Conservation (phyloP, 2,888 invertebrate genomes). For the Spatulosminthurus flaviceps region DNA sequence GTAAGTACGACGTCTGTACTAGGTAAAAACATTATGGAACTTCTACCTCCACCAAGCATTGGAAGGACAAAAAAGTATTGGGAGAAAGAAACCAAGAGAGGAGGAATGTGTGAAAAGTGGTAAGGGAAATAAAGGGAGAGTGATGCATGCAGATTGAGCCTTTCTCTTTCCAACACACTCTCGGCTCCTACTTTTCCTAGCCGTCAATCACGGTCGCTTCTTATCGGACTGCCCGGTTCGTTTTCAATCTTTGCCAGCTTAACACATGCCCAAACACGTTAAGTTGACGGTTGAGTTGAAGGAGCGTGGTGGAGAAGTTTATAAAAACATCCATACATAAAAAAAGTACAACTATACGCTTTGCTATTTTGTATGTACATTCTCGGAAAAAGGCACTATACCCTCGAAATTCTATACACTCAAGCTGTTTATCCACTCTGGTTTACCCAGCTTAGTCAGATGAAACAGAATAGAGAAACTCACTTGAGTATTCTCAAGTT, state of each 20-base stretch:
- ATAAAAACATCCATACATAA: conserved; percentile 23
- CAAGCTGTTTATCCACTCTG: not conserved
- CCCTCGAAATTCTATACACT: too few relatives aligned
- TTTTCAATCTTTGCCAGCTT: conserved; percentile 42
- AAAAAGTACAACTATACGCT: too few relatives aligned
- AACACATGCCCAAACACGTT: conserved; percentile 30
- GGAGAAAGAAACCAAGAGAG: not conserved
- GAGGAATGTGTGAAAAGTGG: not conserved
- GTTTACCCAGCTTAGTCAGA: not conserved
- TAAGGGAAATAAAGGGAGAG: not conserved
- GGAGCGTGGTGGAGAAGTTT: conserved; percentile 6
- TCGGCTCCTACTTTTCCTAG: not conserved
- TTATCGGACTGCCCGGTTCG: conserved; percentile 41
- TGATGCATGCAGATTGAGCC: conserved; percentile 33
- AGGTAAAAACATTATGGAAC: too few relatives aligned
- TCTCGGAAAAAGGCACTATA: too few relatives aligned
- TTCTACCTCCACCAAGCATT: too few relatives aligned
- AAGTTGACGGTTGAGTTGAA: conserved; percentile 1
- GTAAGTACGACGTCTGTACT: too few relatives aligned
- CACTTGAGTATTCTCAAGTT: not conserved
- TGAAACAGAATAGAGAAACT: not conserved
- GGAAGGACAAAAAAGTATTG: too few relatives aligned
- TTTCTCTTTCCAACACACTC: not conserved
- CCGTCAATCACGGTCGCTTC: conserved; percentile 42
- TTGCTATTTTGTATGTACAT: too few relatives aligned